Conservation (phyloP, 1,140 invertebrate species). For the Zaprionus tsacasi region DNA sequence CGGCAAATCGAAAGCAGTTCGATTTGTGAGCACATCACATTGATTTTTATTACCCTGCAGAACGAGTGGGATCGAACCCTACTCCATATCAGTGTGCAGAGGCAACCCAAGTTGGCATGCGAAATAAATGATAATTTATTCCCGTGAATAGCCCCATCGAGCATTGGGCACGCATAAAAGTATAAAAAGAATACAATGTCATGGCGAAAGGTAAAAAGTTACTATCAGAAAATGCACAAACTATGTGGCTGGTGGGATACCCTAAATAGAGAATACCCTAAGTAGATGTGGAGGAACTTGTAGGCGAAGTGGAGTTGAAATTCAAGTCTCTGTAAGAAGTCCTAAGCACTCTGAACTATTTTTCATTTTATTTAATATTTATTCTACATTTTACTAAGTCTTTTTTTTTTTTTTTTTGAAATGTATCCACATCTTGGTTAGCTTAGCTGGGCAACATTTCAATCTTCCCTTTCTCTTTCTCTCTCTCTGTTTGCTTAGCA, state of each 20-base stretch:
- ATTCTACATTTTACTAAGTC: not conserved
- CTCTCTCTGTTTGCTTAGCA: not conserved
- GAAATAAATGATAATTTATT: constrained; percentile 79
- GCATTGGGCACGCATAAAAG: constrained; percentile 60
- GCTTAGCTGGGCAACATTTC: not conserved
- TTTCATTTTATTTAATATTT: not conserved
- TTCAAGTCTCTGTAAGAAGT: not conserved
- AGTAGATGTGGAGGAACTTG: not conserved
- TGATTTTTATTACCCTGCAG: constrained; percentile 42
- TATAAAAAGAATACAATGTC: constrained; percentile 47
- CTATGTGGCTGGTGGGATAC: not conserved
- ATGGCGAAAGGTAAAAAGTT: constrained; percentile 40
- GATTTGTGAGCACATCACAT: constrained; percentile 24
- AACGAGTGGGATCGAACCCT: not conserved
- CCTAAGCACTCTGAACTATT: not conserved
- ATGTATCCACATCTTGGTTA: not conserved
- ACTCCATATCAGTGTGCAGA: not conserved
- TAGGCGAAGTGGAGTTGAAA: not conserved
- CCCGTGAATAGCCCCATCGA: constrained; percentile 62
- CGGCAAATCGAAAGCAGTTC: constrained; percentile 23
- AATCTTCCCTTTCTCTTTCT: not conserved
- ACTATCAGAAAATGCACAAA: not conserved
- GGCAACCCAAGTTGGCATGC: constrained; percentile 27
- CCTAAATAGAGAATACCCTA: not conserved
- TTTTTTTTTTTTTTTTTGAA: not conserved